phyloP scores from a whole-genome alignment of 2,797 vertebrate genomes.

The Dryobates pubescens region DNA sequence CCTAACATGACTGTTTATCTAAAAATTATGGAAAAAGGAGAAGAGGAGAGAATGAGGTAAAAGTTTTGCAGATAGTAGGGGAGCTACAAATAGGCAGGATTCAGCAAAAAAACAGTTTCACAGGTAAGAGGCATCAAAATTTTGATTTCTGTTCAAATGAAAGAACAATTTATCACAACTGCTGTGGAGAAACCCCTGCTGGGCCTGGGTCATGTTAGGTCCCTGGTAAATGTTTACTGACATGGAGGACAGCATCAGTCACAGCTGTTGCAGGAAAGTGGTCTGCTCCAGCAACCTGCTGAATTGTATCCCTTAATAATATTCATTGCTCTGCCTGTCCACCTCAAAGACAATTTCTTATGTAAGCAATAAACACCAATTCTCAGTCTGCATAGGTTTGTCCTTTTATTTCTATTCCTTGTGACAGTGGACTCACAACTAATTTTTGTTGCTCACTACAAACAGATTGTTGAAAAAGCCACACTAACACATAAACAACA shows the following conservation, averaged over 20 bases:
- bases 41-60: neutral
- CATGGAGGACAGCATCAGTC: neutral
- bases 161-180: neutral
- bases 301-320: neutral
- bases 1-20: slow-evolving; percentile 58
- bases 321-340: neutral
- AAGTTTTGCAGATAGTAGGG: neutral
- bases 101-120: neutral
- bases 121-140: neutral
- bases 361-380: neutral
- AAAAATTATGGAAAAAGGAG: slow-evolving; percentile 21
- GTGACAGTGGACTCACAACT: neutral
- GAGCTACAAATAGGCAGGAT: neutral
- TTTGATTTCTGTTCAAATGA: neutral
- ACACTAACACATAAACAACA: neutral
- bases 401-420: neutral
- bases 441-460: neutral
- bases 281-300: neutral
- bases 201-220: neutral
- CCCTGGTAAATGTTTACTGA: accelerated
- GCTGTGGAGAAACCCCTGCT: neutral
- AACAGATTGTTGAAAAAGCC: neutral
- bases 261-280: neutral
- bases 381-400: neutral
- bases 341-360: neutral